A percentile compares a stretch with the other conserved stretches of the same genome.
Conservation (phyloP, 2,797 vertebrate genomes). For the Linurgus olivaceus region DNA sequence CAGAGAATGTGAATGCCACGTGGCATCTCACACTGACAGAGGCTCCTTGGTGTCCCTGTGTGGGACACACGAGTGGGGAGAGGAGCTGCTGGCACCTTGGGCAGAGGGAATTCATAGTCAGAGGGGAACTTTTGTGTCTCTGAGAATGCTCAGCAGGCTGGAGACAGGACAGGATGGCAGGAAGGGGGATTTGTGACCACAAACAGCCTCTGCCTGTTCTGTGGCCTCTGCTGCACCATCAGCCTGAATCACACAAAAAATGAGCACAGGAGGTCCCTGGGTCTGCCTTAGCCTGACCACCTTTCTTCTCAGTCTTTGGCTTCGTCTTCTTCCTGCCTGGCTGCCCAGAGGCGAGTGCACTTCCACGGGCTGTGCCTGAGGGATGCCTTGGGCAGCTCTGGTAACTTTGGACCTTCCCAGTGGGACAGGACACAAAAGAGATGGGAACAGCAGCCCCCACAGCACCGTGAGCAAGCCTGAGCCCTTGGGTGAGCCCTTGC, state of each 20-base stretch:
- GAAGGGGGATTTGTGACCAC: not conserved
- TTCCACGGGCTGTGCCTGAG: not conserved
- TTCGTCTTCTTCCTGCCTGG: not conserved
- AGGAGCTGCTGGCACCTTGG: not conserved
- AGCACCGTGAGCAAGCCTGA: not conserved
- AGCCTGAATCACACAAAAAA: not conserved
- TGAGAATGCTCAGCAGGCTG: not conserved
- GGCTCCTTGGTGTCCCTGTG: not conserved
- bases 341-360: not conserved
- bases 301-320: not conserved
- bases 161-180: not conserved
- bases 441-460: not conserved
- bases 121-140: not conserved
- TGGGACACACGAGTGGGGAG: rapidly evolving
- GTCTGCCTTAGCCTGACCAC: not conserved
- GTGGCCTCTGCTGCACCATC: not conserved
- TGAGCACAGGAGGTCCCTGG: not conserved
- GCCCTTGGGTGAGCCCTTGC: not conserved
- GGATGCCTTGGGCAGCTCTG: rapidly evolving
- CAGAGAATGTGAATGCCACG: not conserved
- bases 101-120: not conserved
- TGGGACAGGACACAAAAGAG: not conserved
- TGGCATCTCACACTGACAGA: rapidly evolving
- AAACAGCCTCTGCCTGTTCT: not conserved
- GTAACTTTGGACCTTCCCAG: rapidly evolving